These are phyloP conservation scores for Fabriciana adippe DNA, from an alignment of 2,888 invertebrate genomes.

Conservation along the genomic window DNA sequence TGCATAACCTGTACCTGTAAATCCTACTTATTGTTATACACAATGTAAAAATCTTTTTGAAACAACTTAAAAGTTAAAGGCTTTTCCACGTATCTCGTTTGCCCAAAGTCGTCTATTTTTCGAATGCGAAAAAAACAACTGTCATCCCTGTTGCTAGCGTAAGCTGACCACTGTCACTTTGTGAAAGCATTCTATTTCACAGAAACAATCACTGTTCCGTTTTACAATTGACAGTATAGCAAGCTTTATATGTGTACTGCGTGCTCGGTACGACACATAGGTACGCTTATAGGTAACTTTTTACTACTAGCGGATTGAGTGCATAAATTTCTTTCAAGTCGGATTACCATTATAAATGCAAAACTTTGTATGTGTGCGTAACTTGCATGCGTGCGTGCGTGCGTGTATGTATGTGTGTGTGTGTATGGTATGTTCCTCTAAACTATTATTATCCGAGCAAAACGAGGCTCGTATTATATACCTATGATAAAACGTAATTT, in stretches of 20 bases:
- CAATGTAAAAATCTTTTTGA: not conserved
- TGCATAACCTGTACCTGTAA: too few species aligned
- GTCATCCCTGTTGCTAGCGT: constrained; percentile 9
- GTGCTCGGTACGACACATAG: not conserved
- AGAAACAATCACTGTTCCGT: constrained; percentile 19
- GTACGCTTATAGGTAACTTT: not conserved
- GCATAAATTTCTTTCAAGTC: too few species aligned
- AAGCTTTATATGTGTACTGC: constrained; percentile 5
- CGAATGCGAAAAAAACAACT: constrained; percentile 12
- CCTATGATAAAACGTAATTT: too few species aligned
- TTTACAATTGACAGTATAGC: constrained; percentile 20
- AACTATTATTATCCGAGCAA: too few species aligned
- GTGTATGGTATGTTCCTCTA: too few species aligned
- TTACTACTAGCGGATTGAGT: not conserved
- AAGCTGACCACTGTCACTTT: constrained; percentile 19
- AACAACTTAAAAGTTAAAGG: not conserved
- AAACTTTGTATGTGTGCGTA: too few species aligned
- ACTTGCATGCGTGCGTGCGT: too few species aligned
- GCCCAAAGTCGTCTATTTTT: not conserved
- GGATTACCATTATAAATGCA: too few species aligned
- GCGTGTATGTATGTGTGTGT: too few species aligned
- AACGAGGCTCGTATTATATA: too few species aligned
- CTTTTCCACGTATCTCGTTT: not conserved
- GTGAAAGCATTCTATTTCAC: constrained; percentile 17
- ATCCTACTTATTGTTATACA: too few species aligned